Evolutionary conservation across 2,113 vertebrate genomes (phyloP), one percentile per base, ranked within the genome.

Genomic region (Desmodus rotundus): DNA sequence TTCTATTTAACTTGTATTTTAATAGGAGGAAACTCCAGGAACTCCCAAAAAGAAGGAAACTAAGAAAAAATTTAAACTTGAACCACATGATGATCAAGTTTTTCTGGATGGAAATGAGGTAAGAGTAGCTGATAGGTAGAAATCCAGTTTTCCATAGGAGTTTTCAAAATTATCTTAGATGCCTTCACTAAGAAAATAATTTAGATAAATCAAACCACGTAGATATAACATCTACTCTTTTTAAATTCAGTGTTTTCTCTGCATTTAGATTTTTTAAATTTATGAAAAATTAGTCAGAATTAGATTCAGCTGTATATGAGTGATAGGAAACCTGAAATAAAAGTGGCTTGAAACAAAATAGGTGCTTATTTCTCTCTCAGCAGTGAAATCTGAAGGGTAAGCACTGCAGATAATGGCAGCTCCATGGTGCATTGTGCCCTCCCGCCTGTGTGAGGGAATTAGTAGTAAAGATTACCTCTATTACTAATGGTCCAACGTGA

Each of bases 41-140:
- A 99, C 99, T 65, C 99, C 99, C 24, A 99, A 99, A 98, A 99
- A 99, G 98, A 99, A 99, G 87, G 99, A 99, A 95, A 99, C 98
- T n/a, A 99, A 99, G 98, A 99, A 99, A 98, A 99, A 99, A 98
- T 99, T 99, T 98, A 99, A 99, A 98, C 99, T 99, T 97, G 99
- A 99, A 98, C 99, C 99, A 95, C 99, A 99, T 9, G 99, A 99
- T 93, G 99, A 99, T 95, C 99, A 99, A 97, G 97, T 99, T 97
- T 99, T 99, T 97, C 95, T 99, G 95, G 99, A 99, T 97, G 99
- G 99, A 95, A 99, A 99, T 96, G 99, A 99, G 99, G 99, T 99
- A 87, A 95, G 98, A 94, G 19, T 95, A 72, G 2, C 58, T 19
- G 91, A n/a, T 36, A 84, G 58, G 36, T 95, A 73, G 58, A 97